These are phyloP conservation scores for Ibycter americanus DNA, from an alignment of 2,797 vertebrate genomes.

Conservation along the genomic window DNA sequence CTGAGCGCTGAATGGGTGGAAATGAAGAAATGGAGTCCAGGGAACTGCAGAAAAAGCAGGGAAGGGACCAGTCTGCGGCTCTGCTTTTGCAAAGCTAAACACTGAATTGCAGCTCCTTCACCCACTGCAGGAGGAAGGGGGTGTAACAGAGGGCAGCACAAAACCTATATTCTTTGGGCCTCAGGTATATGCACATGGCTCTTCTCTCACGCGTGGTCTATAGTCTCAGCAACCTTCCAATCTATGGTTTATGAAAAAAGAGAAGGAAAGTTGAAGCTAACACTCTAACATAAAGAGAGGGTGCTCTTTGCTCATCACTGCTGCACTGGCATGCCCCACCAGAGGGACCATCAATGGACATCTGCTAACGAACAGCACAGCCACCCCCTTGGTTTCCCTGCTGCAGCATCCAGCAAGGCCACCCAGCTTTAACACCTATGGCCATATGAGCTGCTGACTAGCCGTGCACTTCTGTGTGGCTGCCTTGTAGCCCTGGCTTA, in stretches of 20 bases:
- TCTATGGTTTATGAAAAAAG: not conserved
- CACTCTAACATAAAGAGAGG: not conserved
- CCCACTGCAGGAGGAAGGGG: accelerated
- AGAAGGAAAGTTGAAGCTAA: not conserved
- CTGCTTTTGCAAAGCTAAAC: not conserved
- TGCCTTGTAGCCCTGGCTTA: not conserved
- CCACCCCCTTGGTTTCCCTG: not conserved
- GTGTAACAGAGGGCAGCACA: not conserved
- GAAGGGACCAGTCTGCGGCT: not conserved
- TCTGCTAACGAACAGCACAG: not conserved
- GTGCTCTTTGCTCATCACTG: not conserved
- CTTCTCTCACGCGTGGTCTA: not conserved
- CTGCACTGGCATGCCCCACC: not conserved
- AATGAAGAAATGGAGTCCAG: not conserved
- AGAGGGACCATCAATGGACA: not conserved
- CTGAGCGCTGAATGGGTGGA: not conserved
- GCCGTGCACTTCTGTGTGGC: accelerated
- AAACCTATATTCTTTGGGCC: not conserved
- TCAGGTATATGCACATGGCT: not conserved
- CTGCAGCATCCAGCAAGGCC: accelerated
- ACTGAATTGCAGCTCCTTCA: not conserved
- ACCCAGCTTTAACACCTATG: not conserved
- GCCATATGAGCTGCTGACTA: not conserved
- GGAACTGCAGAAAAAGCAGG: not conserved
- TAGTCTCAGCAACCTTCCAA: not conserved